Evolutionary conservation across 37 sponge, comb jelly and placozoan genomes (phyloP), one percentile per base, ranked within the genome.

Genomic region (Cliona cf. orientalis): DNA sequence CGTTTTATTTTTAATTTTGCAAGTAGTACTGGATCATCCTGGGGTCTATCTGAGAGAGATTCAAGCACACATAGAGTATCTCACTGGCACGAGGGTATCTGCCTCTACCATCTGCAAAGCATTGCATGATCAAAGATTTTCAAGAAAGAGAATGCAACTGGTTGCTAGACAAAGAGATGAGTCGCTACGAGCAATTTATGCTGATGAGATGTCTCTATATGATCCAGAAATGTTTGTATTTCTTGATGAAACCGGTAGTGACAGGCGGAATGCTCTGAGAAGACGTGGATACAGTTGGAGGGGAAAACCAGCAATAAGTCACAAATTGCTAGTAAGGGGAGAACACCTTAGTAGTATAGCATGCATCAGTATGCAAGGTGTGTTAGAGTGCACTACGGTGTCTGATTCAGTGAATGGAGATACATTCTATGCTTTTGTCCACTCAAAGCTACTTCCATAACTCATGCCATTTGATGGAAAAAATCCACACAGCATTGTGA

Each of bases 401-500:
- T 31, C 32, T 21, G 32, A 19, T 19, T 31, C 66, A 29, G 66
- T 65, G 35, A 65, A 65, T 33, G 35, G 32, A 4, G 66, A 65
- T 29, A 29, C 32, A 3, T 65, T 65, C 35, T 3, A 9, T 3
- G 3, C 28, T n/a, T 65, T 65, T 65, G 35, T 65, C 1, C 32
- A n/a, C 3, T 34, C 28, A 3, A 34, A 19, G 19, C 32, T 65
- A 31, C 66, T 65, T 65, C 66, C 66, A 19, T 36, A 65, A 21
- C 35, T 65, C 35, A 65, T 34, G 32, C 66, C 35, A 26, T 65
- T 65, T 65, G 35, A 65, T 65, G 66, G 66, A 34, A 65, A 21
- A 65, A 65, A 65, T 36, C 66, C 66, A 65, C 66, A 65, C 35
- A 65, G 66, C 53, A 49, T 49, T 49, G 53, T 49, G n/a, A n/a